Percentiles rank a stretch among this genome's conserved stretches.
Evolutionary conservation across 2,888 invertebrate species (phyloP).

Genomic region (Agriopis marginaria): DNA sequence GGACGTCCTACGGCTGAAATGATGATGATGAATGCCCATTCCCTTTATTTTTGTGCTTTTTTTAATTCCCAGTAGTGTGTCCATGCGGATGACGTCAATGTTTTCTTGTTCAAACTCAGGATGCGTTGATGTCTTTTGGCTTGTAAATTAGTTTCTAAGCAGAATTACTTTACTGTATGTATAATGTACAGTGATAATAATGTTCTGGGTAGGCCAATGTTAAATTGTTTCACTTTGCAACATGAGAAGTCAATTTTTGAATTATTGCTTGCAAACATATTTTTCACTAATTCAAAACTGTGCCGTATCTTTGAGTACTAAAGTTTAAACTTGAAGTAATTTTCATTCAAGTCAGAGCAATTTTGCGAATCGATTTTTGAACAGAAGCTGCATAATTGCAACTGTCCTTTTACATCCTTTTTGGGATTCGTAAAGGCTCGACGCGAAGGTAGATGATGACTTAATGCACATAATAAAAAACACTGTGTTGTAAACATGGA

Average conservation of each 20-base stretch:
- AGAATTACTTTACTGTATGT: not conserved
- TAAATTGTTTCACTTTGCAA: conserved; percentile 4
- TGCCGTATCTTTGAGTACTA: not conserved
- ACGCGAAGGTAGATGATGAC: too few relatives aligned
- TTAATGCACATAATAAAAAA: too few relatives aligned
- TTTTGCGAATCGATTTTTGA: too few relatives aligned
- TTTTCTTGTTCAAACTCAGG: not conserved
- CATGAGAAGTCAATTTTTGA: not conserved
- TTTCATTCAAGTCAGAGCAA: not conserved
- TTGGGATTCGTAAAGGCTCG: not conserved
- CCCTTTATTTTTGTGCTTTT: too few relatives aligned
- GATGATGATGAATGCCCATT: too few relatives aligned
- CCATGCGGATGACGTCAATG: too few relatives aligned
- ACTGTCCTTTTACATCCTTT: not conserved
- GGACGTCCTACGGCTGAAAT: too few relatives aligned
- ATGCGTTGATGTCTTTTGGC: conserved; percentile 2
- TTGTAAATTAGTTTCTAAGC: not conserved
- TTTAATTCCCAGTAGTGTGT: too few relatives aligned
- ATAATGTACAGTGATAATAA: not conserved
- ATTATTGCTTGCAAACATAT: not conserved
- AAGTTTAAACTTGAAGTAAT: not conserved
- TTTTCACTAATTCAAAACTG: not conserved
- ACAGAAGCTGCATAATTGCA: not conserved
- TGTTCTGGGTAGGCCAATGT: not conserved
- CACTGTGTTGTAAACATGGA: too few relatives aligned